A percentile compares a stretch with the other conserved stretches of the same genome.
phyloP scores from a whole-genome alignment of 2,797 vertebrate genomes.

The Neomorphus geoffroyi region DNA sequence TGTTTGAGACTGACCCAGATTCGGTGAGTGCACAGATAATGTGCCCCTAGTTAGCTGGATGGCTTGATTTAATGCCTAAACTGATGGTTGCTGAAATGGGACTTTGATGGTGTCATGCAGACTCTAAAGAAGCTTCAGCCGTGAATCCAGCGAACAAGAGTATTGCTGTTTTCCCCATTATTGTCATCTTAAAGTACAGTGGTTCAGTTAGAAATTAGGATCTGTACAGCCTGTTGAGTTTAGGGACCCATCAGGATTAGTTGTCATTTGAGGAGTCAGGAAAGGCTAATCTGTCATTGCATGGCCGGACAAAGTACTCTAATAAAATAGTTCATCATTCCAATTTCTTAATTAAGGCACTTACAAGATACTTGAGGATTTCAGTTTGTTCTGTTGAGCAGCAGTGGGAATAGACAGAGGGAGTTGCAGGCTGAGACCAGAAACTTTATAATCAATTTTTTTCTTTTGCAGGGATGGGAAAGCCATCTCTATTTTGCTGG shows the following conservation, averaged over 20 bases:
- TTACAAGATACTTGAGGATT: not conserved
- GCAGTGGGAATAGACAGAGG: not conserved
- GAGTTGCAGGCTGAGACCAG: not conserved
- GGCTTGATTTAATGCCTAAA: not conserved
- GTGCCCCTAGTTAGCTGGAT: slow-evolving; percentile 21
- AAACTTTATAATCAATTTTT: not conserved
- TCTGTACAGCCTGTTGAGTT: not conserved
- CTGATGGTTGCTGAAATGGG: not conserved
- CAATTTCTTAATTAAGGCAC: not conserved
- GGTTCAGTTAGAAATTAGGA: not conserved
- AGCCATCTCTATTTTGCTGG: not conserved
- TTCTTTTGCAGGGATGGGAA: not conserved
- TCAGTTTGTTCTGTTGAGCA: not conserved
- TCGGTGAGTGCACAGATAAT: slow-evolving; percentile 7
- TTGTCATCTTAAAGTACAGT: not conserved
- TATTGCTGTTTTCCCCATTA: not conserved
- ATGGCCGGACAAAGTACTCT: slow-evolving; percentile 28
- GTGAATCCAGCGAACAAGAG: not conserved
- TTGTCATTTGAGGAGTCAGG: slow-evolving; percentile 21
- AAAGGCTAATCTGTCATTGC: slow-evolving; percentile 33
- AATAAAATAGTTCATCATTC: not conserved
- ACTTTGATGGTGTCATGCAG: not conserved
- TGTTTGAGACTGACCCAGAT: slow-evolving; percentile 31
- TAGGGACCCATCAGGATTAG: slow-evolving; percentile 15
- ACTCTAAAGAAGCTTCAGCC: not conserved